Base-by-base conservation (phyloP, 1,140 invertebrate species). In the Luehdorfia chinensis region DNA sequence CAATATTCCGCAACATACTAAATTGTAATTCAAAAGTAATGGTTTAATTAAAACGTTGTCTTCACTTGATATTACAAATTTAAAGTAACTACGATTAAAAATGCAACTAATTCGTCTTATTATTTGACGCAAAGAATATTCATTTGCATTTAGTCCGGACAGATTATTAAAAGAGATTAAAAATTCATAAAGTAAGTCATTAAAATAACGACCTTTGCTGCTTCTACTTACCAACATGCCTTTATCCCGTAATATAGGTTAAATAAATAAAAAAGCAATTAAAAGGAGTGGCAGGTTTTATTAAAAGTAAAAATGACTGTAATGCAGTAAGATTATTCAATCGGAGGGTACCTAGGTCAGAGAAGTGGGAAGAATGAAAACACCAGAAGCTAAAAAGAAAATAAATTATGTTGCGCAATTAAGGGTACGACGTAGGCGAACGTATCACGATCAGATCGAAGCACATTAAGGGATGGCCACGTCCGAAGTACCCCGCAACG, bases 161-260 rank as follows among this genome's bases (percentile, higher is more conserved):
- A 30, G 18, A 30, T 30, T 43, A 28, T 43, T 30, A 43, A 43
- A 28, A 13, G 25, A 28, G 14, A 30, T 43, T 43, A 43, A 43
- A 43, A 43, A 43, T 28, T 43, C 25, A 43, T 1, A 43, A 25
- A 28, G 25, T 0, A 14, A n/a, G 39, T 25, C 27, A 43, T 43
- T 43, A 43, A 43, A 43, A 43, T 43, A 28, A 43, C 4, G 39
- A 43, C 15, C 23, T 27, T 30, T n/a, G 7, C 37, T 39, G 12
- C 15, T 14, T 30, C n/a, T 27, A 23, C 15, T 41, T 27, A 28
- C 13, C 5, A 28, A 18, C 25, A 28, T n/a, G n/a, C 18, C 19
- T 36, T 43, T 43, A 21, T 27, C 2, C 9, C 7, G 11, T 12
- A 4, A 13, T 31, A 11, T 21, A 21, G 23, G 12, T 27, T 27